Evolutionary conservation across 2,797 vertebrate species (phyloP), one percentile per base, ranked within the genome.

Genomic region (Melanogrammus aeglefinus): DNA sequence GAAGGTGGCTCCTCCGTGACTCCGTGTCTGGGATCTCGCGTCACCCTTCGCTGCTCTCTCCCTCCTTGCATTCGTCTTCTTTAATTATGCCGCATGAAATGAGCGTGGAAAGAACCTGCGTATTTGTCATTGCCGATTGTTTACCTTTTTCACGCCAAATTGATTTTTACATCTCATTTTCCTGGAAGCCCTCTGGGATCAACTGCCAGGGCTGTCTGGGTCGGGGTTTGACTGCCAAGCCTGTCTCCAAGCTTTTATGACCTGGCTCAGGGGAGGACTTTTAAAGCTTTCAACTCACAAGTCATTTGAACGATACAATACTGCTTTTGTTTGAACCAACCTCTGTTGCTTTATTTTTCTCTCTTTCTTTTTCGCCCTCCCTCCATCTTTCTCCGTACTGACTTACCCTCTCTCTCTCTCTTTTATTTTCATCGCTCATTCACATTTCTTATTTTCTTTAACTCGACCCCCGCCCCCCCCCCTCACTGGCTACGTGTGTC

Each of bases 151-250:
- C 91, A 94, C 90, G 87, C 93, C 91, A 93, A 94, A 95, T 94
- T 94, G 92, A 94, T 94, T 95, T 94, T 94, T 92, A 94, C 93
- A 88, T 95, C 94, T 94, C 92, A 90, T 93, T 91, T 95, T 95
- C 92, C 94, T 95, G 94, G 94, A 95, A 95, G 92, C 88, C 88
- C 87, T 90, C 89, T 82, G 84, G 81, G 83, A 85, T 89, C 78
- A 47, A 87, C 88, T 89, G 92, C 91, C 91, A 91, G 90, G 87
- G 80, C 91, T 85, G 87, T 90, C 91, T 91, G 90, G 82, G 83
- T 90, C 83, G 84, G 80, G 86, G 77, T 86, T 88, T 73, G 44
- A 84, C 89, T 93, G 93, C 93, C 93, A 93, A 93, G 88, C 83
- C 88, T 81, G 89, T 92, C 90, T 92, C 90, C 87, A 86, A 85